Evolutionary conservation across 2,797 vertebrate species (phyloP), one percentile per base, ranked within the genome.

Genomic region (Harpagifer antarcticus): DNA sequence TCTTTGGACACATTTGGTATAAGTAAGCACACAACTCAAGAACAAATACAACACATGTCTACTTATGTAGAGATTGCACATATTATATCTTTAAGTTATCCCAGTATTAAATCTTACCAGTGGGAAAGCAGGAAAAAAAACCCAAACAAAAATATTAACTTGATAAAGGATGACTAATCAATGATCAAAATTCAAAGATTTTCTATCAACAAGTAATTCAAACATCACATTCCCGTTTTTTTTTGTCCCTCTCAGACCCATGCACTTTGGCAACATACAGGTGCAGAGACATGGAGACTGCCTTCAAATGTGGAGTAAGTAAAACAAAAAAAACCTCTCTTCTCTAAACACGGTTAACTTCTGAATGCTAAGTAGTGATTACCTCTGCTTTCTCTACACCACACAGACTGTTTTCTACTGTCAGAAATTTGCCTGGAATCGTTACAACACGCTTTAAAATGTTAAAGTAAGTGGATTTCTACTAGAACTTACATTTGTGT

Each of bases 241-340:
- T 37, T 61, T 14, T 23, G 12, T 31, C 6, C 9, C 4, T 27
- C 10, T 49, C 61, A 90, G 83, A 95, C 50, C 93, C 89, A 19
- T 99, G 97, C 47, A 83, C 90, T 59, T 66, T 91, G 65, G 69
- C 87, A 0, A 1, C 45, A 0, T 95, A 96, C 88, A 95, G 94
- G 92, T 94, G 96, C 92, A 94, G 84, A 72, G 92, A 95, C 70
- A 23, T 88, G 0, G 78, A 68, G 48, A 93, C 91, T 0, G 92
- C 95, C 0, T 31, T 60, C 55, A 80, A 59, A 20, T 96, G 95
- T 90, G 92, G 95, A 86, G 98, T 98, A 81, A 95, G 96, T 87
- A 20, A 33, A 42, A 0, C 0, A 1, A 2, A 0, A 2, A 54
- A 0, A 15, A 19, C 10, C 4, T 52, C 1, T 37, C 27, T 27